Percentiles rank a stretch among this genome's conserved stretches.
Conservation (phyloP, 2,888 invertebrate species). For the Tenthredo distinguenda region DNA sequence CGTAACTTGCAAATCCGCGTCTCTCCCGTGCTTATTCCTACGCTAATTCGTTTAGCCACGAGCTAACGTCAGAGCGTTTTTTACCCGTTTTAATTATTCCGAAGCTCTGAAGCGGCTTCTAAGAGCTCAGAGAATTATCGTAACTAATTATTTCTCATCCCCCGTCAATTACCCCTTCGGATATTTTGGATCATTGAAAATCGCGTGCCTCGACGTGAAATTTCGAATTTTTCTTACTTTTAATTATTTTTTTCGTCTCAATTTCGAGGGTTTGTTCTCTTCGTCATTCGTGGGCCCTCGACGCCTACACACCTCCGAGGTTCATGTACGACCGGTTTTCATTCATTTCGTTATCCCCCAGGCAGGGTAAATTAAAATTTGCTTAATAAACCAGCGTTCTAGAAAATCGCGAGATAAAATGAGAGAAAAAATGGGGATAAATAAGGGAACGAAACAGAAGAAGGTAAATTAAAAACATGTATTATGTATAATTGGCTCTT, state of each 20-base stretch:
- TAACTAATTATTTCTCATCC: not conserved
- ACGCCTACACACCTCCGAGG: not conserved
- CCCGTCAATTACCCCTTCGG: too few species aligned
- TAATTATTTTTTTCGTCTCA: not conserved
- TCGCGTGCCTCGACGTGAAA: too few species aligned
- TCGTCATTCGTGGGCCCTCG: not conserved
- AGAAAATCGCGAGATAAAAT: not conserved
- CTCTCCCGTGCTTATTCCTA: not conserved
- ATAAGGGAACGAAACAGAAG: not conserved
- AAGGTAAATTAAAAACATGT: constrained; percentile 12
- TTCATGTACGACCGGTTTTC: not conserved
- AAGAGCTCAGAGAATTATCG: not conserved
- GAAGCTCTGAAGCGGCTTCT: not conserved
- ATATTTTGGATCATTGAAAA: too few species aligned
- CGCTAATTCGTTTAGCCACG: not conserved
- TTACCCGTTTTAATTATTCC: not conserved
- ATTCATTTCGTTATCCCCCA: constrained; percentile 16
- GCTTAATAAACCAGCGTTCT: constrained; percentile 17
- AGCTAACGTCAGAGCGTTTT: not conserved
- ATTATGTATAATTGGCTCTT: constrained; percentile 1
- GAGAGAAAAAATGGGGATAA: not conserved
- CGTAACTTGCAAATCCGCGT: not conserved
- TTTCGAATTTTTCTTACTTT: not conserved
- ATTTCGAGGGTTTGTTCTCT: not conserved
- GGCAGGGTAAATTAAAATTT: constrained; percentile 35